A percentile compares a stretch with the other conserved stretches of the same genome.
Evolutionary conservation across 2,888 invertebrate species (phyloP).

Genomic region (Steromphala cineraria): DNA sequence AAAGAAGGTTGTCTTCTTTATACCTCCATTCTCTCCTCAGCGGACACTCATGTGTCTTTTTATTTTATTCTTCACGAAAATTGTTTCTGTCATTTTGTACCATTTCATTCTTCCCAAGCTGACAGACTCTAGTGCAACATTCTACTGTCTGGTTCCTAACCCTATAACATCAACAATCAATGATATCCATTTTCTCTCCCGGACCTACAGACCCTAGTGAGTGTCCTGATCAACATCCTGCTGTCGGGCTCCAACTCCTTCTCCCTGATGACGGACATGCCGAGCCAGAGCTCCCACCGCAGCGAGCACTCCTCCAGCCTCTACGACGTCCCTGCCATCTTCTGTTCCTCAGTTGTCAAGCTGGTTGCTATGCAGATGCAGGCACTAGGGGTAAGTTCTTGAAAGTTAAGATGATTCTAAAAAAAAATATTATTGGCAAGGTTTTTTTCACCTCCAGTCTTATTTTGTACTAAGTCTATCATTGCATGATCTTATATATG

Average conservation of each 20-base stretch:
- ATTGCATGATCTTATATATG: too few relatives aligned
- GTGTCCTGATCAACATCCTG: conserved; percentile 77
- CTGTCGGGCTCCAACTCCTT: conserved; percentile 83
- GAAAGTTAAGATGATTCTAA: too few relatives aligned
- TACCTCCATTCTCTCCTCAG: too few relatives aligned
- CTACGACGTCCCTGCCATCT: conserved; percentile 87
- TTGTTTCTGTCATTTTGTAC: too few relatives aligned
- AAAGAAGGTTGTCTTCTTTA: too few relatives aligned
- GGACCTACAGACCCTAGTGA: conserved; percentile 78
- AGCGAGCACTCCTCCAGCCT: conserved; percentile 57
- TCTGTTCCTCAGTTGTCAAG: conserved; percentile 96
- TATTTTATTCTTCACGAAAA: neutral
- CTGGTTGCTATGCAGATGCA: conserved; percentile 95
- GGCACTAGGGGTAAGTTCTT: conserved; percentile 86
- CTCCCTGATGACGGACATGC: conserved; percentile 57
- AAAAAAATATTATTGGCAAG: too few relatives aligned
- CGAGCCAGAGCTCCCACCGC: conserved; percentile 64
- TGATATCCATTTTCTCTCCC: neutral
- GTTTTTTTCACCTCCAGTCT: too few relatives aligned
- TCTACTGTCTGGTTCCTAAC: too few relatives aligned
- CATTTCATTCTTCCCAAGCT: too few relatives aligned
- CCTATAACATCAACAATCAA: too few relatives aligned
- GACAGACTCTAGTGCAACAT: neutral
- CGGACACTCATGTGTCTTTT: neutral
- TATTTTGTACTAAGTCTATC: too few relatives aligned